A percentile compares a stretch with the other conserved stretches of the same genome.
Evolutionary conservation across 2,888 invertebrate species (phyloP).

Genomic region (Diogma glabrata): DNA sequence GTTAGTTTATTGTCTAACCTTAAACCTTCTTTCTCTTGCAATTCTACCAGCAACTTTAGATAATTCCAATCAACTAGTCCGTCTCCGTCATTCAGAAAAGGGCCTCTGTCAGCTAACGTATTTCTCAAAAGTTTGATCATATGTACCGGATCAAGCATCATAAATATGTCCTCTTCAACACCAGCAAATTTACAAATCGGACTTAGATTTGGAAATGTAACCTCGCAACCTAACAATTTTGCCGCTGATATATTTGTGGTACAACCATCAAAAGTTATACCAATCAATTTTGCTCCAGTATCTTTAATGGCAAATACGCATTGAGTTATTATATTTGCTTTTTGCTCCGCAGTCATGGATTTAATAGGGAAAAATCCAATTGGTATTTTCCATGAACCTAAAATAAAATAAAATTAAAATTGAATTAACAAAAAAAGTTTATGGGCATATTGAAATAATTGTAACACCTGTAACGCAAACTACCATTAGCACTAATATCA

Average conservation of each 20-base stretch:
- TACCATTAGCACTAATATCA: background rate
- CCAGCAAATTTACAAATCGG: background rate
- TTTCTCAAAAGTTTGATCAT: background rate
- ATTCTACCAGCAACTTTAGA: conserved; percentile 12
- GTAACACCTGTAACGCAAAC: background rate
- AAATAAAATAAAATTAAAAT: background rate
- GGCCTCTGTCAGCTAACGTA: background rate
- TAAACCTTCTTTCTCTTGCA: background rate
- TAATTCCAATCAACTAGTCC: background rate
- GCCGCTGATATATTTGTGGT: background rate
- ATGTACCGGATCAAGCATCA: background rate
- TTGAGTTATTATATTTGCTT: background rate
- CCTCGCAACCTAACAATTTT: background rate
- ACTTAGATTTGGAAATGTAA: background rate
- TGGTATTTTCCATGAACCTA: background rate
- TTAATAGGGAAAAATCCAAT: background rate
- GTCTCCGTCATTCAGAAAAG: background rate
- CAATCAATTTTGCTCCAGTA: background rate
- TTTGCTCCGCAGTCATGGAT: background rate
- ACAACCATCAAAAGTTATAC: background rate
- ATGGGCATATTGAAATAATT: too few species aligned
- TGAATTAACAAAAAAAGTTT: background rate
- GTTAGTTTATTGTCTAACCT: background rate
- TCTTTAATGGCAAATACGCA: background rate
- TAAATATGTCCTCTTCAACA: background rate